Evolutionary conservation across 2,797 vertebrate genomes (phyloP).

Genomic region (Fistularia tabacaria): DNA sequence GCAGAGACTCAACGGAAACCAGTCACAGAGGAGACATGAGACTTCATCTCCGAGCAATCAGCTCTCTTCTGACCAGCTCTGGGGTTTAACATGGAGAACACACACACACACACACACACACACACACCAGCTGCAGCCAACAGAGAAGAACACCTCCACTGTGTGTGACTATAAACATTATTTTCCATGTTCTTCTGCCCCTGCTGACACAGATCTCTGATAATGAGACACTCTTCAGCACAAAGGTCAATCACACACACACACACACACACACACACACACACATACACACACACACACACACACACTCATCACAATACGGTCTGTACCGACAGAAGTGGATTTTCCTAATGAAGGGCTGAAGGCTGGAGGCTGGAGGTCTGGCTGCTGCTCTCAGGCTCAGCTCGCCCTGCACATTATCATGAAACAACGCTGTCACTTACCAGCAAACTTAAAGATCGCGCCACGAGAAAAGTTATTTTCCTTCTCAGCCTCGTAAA

Average conservation of each 20-base stretch:
- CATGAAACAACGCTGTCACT: no score
- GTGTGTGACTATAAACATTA: background rate
- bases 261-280: conserved; percentile 2
- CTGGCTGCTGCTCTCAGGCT: no score
- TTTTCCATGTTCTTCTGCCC: background rate
- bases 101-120: background rate
- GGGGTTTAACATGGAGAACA: background rate
- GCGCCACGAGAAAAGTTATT: background rate
- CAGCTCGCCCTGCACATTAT: no score
- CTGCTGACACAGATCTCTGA: background rate
- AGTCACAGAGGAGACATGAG: background rate
- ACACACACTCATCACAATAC: background rate
- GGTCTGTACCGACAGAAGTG: no score
- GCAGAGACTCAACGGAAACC: no score
- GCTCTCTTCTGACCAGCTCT: background rate
- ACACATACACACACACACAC: background rate
- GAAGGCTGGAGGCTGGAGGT: no score
- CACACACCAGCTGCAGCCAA: background rate
- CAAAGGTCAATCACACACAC: background rate
- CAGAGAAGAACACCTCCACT: background rate
- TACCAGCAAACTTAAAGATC: no score
- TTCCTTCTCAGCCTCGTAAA: background rate
- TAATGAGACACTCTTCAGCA: background rate
- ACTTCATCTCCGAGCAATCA: background rate
- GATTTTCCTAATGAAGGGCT: no score